Evolutionary conservation across 2,888 invertebrate genomes (phyloP), one percentile per base, ranked within the genome.

Genomic region (Drosophila barbarae): DNA sequence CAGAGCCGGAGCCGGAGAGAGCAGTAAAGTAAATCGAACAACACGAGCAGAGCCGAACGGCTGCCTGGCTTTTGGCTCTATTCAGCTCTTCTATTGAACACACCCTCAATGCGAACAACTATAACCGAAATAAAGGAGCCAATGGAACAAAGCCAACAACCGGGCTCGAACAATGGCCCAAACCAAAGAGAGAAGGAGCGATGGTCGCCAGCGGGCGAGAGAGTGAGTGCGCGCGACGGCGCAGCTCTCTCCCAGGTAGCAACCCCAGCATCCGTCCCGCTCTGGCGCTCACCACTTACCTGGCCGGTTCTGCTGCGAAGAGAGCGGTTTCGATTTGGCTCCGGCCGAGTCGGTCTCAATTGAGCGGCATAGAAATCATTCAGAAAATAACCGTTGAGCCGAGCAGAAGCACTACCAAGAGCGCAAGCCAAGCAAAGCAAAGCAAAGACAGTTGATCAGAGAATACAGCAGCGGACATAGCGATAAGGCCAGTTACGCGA

Each of bases 41-140:
- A 80, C 76, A 84, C 84, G 85, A 79, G 59, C 59, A 46, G 51
- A 71, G 77, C 75, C 74, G 76, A 68, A 54, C 68, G 55, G 46
- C 46, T 46, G 46, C 46, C 46, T 46, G 46, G 46, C 46, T 61
- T 61, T 61, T 52, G 41, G 53, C 50, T 68, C 78, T 76, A 81
- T 80, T 78, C 74, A 82, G 59, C 70, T 78, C 54, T 59, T 84
- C 80, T 76, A 80, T 85, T 85, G 76, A 87, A 87, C 86, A 87
- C 79, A 79, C 85, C 82, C 79, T 80, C 76, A 80, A 80, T 86
- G 76, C 63, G 71, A 83, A 80, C 80, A 82, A 85, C 84, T 80
- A 83, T 79, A 80, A 84, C 84, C 80, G 77, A 79, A 78, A 86
- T 79, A 82, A 84, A 85, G 77, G 83, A 82, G 76, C 77, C 82